Evolutionary conservation across 1,140 invertebrate species (phyloP).

Genomic region (Pachyrhynchus sulphureomaculatus): DNA sequence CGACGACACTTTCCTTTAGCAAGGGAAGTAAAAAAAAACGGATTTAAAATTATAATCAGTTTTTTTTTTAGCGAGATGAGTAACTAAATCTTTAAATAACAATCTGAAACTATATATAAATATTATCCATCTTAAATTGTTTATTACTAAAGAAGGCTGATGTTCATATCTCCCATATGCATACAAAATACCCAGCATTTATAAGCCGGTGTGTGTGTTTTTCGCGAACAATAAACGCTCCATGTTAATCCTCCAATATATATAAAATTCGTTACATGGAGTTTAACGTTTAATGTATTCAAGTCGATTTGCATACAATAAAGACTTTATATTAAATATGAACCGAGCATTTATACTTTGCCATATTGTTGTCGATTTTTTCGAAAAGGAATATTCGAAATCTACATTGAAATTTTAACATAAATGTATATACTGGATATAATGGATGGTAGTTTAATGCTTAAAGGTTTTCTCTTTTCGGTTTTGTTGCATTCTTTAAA

Average conservation of each 20-base stretch:
- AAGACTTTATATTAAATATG: constrained; percentile 36
- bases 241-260: constrained; percentile 35
- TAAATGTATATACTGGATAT: constrained; percentile 21
- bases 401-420: constrained; percentile 33
- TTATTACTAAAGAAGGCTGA: no score
- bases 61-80: no score
- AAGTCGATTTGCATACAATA: constrained; percentile 32
- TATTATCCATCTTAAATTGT: no score
- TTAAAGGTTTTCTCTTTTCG: constrained; percentile 20
- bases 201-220: constrained; percentile 5
- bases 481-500: no score
- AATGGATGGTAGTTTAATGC: constrained; percentile 24
- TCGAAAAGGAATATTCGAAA: constrained; percentile 28
- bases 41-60: no score
- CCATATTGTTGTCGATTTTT: constrained; percentile 36
- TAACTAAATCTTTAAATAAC: no score
- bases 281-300: constrained; percentile 29
- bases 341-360: constrained; percentile 31
- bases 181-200: not conserved
- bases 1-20: no score
- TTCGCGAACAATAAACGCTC: constrained; percentile 20
- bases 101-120: no score
- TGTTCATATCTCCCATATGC: not conserved
- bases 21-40: no score
- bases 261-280: constrained; percentile 36